A percentile compares a stretch with the other conserved stretches of the same genome.
Evolutionary conservation across 2,797 vertebrate genomes (phyloP).

Genomic region (Clarias pachynema): DNA sequence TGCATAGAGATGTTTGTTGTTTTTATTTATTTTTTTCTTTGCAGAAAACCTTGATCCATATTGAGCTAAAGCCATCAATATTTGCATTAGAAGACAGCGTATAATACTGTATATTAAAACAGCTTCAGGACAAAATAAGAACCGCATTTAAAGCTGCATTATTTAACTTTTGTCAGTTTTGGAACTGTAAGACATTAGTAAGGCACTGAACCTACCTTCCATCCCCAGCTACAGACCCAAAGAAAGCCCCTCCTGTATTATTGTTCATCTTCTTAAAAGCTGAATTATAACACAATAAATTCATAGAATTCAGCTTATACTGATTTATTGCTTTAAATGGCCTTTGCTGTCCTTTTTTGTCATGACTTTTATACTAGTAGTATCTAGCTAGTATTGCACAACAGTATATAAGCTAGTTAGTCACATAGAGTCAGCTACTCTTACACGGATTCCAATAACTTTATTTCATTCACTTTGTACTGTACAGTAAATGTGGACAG

Average conservation of each 20-base stretch:
- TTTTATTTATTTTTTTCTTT: neutral
- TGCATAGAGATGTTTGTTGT: neutral
- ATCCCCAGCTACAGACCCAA: neutral
- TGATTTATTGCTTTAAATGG: neutral
- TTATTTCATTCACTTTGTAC: neutral
- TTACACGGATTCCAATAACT: neutral
- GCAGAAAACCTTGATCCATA: neutral
- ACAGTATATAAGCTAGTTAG: no score
- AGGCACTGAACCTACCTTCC: neutral
- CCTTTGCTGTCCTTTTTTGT: neutral
- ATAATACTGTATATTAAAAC: neutral
- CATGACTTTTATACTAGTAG: neutral
- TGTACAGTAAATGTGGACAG: neutral
- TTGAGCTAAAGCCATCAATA: conserved; percentile 4
- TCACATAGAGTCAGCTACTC: neutral
- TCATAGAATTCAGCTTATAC: neutral
- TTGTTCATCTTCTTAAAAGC: neutral
- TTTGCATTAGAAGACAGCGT: neutral
- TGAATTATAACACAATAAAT: neutral
- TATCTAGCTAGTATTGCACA: neutral
- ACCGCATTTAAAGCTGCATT: neutral
- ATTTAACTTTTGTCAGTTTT: neutral
- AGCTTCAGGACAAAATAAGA: neutral
- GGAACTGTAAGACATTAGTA: no score
- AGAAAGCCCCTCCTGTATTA: neutral